These are phyloP conservation scores for Parauchenoglanis ngamensis DNA, from an alignment of 2,797 vertebrate species.

Conservation along the genomic window DNA sequence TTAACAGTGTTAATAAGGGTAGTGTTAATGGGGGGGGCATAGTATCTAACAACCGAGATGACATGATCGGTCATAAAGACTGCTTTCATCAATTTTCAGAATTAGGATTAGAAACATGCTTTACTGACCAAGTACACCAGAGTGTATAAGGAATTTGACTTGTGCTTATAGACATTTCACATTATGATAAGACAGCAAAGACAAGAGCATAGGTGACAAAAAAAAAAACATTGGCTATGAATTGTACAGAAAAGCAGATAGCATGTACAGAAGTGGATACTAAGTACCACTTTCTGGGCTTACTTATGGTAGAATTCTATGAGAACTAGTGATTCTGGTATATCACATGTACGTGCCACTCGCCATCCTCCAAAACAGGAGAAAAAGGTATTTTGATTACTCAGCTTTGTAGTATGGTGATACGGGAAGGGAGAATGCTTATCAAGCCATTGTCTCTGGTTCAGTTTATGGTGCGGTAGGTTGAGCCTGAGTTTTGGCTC, in stretches of 20 bases:
- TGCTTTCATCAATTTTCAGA: constrained; percentile 3
- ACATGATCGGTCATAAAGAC: background rate
- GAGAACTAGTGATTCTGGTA: background rate
- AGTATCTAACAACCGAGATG: background rate
- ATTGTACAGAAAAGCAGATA: background rate
- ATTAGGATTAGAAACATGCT: constrained; percentile 8
- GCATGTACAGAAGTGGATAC: background rate
- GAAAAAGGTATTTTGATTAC: background rate
- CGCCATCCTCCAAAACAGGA: background rate
- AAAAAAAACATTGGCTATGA: background rate
- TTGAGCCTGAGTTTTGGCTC: background rate
- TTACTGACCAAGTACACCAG: background rate
- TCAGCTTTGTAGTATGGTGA: background rate
- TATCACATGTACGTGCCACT: background rate
- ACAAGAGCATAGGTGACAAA: background rate
- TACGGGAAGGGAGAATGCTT: background rate
- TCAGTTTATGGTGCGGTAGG: background rate
- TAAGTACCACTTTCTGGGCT: background rate
- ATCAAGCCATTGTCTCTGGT: background rate
- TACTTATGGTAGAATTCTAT: background rate
- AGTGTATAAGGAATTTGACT: background rate
- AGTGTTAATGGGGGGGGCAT: background rate
- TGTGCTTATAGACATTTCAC: background rate
- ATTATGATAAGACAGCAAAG: background rate
- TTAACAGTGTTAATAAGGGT: background rate